These are phyloP conservation scores for Lochmaea capreae DNA, from an alignment of 2,888 invertebrate genomes.

Conservation along the genomic window DNA sequence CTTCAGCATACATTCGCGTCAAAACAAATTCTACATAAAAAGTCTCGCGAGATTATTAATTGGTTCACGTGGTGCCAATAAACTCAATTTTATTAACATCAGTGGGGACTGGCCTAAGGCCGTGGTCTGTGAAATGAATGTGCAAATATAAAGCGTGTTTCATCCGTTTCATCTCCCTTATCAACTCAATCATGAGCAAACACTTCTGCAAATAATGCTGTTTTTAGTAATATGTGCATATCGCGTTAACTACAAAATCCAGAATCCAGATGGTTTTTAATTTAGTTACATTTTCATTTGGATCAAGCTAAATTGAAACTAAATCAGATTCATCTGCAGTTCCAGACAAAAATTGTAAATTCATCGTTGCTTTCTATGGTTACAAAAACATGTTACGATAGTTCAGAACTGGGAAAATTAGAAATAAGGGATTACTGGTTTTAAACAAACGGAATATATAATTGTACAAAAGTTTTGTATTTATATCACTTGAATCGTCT, in stretches of 20 bases:
- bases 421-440: not conserved
- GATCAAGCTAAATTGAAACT: constrained; percentile 34
- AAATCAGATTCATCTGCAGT: constrained; percentile 33
- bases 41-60: too few species aligned
- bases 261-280: constrained; percentile 39
- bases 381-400: not conserved
- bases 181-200: constrained; percentile 42
- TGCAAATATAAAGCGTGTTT: constrained; percentile 34
- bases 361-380: not conserved
- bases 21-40: too few species aligned
- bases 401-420: not conserved
- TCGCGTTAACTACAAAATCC: constrained; percentile 25
- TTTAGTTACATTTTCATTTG: constrained; percentile 42
- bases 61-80: not conserved
- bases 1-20: too few species aligned
- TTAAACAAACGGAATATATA: too few species aligned
- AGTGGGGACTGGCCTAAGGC: constrained; percentile 23
- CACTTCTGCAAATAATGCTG: constrained; percentile 29
- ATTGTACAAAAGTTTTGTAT: too few species aligned
- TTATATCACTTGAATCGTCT: too few species aligned
- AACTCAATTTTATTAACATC: constrained; percentile 1
- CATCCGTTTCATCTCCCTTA: constrained; percentile 34
- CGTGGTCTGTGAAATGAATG: constrained; percentile 33
- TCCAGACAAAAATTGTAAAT: constrained; percentile 15
- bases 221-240: constrained; percentile 30